Base-by-base conservation (phyloP, 1,140 invertebrate species). In the Stenopsyche tienmushanensis region DNA sequence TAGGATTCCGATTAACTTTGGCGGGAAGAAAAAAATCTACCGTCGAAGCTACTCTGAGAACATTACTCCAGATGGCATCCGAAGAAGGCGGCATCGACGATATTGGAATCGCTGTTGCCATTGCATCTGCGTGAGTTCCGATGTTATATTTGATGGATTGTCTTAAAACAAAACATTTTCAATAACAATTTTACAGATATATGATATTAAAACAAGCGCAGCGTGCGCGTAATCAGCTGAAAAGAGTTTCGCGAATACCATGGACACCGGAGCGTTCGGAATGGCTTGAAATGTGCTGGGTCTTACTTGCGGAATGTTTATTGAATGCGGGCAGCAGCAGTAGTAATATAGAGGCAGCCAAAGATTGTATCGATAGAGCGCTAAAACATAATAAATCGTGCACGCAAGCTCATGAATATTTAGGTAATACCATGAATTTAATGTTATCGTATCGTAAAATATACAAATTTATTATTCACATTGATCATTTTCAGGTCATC, bases 181-280 rank as follows among this genome's bases (percentile, higher is more conserved):
- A 13, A 39, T 8, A 8, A 39, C 34, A 8, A 25, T 49, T 74
- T 77, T 47, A n/a, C 71, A 81, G 79, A 3, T 84, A 90, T 73
- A 90, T 96, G 74, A 83, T 96, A 3, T 77, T 97, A 13, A 98
- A 98, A 77, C 96, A 93, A 81, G 86, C 86, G 0, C 93, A 93
- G 42, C 81, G 94, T 58, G 95, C 96, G 0, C 88, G 95, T 65
- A 96, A 95, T 76, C 91, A 97, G 69, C 76, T 99, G 39, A 99
- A 98, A 78, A 82, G 94, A 26, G 86, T 98, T 13, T 86, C 89
- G 2, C 94, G 94, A 72, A 87, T 88, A 59, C 79, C 82, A 0
- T 99, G 97, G 96, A 94, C 87, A 9, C 91, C 94, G 66, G 93
- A 95, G 77, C 95, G 98, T 72, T 94, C 95, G 0, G 95, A 98